These are phyloP conservation scores for Leptopterna dolabrata DNA, from an alignment of 2,888 invertebrate genomes.

Conservation along the genomic window DNA sequence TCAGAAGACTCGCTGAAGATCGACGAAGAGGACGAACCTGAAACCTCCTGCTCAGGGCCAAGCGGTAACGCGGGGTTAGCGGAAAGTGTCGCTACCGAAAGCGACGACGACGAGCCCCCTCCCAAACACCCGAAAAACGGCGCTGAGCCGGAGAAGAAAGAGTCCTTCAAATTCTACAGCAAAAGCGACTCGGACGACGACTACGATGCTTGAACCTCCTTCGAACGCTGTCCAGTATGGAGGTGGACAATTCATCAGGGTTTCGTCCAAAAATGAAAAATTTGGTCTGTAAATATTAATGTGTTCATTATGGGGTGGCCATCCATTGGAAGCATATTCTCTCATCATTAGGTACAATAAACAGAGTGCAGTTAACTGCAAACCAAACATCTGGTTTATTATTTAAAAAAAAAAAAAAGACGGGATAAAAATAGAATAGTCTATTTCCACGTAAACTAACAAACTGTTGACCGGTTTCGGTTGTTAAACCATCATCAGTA, in stretches of 20 bases:
- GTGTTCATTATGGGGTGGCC: too few species aligned
- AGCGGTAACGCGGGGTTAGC: background rate
- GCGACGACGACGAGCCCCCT: conserved; percentile 28
- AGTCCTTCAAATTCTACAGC: conserved; percentile 12
- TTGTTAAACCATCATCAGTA: too few species aligned
- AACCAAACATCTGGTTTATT: too few species aligned
- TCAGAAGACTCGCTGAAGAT: conserved; percentile 14
- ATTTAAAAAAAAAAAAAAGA: too few species aligned
- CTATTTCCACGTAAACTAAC: too few species aligned
- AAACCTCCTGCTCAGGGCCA: background rate
- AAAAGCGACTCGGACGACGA: conserved; percentile 22
- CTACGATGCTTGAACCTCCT: conserved; percentile 1
- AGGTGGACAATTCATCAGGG: background rate
- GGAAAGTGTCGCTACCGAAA: background rate
- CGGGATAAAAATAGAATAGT: too few species aligned
- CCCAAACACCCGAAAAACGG: conserved; percentile 19
- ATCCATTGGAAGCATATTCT: too few species aligned
- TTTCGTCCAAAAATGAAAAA: background rate
- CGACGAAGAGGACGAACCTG: conserved; percentile 19
- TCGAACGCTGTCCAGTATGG: background rate
- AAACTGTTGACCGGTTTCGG: too few species aligned
- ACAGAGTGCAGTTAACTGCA: too few species aligned
- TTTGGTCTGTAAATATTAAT: background rate
- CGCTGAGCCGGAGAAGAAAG: background rate
- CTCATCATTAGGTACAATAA: too few species aligned